Conservation (phyloP, 2,797 vertebrate species). For the Myotis daubentonii region DNA sequence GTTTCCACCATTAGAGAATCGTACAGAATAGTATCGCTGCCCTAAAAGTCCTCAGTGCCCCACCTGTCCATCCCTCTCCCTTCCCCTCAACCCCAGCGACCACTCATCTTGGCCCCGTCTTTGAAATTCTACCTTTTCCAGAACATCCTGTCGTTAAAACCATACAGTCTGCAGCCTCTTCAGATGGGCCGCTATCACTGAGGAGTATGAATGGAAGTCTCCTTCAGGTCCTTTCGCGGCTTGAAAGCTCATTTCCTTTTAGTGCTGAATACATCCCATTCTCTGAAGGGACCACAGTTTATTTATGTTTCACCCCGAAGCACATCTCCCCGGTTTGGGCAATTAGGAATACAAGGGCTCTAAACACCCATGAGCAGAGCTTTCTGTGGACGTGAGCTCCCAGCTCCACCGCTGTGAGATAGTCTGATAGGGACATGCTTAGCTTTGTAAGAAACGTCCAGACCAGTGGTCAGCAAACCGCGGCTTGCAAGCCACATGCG, state of each 20-base stretch:
- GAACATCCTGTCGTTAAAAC: not conserved
- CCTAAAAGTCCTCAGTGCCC: not conserved
- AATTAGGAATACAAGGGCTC: not conserved
- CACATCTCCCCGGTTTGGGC: not conserved
- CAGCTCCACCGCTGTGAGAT: not conserved
- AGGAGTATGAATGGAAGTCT: not conserved
- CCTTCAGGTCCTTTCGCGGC: not conserved
- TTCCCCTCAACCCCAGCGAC: fast-evolving
- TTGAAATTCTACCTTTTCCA: not conserved
- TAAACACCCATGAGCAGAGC: not conserved
- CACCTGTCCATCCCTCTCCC: not conserved
- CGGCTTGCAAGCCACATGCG: too few relatives aligned
- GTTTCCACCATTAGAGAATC: not conserved
- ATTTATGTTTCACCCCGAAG: not conserved
- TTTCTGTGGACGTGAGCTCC: not conserved
- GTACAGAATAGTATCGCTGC: too few relatives aligned
- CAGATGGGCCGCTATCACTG: not conserved
- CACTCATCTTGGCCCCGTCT: not conserved
- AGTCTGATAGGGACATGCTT: not conserved
- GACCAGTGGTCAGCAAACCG: too few relatives aligned
- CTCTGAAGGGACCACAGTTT: not conserved
- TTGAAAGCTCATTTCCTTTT: not conserved
- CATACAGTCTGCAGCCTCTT: not conserved
- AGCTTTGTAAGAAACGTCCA: not conserved
- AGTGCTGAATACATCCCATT: not conserved